A percentile compares a stretch with the other conserved stretches of the same genome.
phyloP scores from a whole-genome alignment of 2,888 invertebrate genomes.

The Pheosia tremula region DNA sequence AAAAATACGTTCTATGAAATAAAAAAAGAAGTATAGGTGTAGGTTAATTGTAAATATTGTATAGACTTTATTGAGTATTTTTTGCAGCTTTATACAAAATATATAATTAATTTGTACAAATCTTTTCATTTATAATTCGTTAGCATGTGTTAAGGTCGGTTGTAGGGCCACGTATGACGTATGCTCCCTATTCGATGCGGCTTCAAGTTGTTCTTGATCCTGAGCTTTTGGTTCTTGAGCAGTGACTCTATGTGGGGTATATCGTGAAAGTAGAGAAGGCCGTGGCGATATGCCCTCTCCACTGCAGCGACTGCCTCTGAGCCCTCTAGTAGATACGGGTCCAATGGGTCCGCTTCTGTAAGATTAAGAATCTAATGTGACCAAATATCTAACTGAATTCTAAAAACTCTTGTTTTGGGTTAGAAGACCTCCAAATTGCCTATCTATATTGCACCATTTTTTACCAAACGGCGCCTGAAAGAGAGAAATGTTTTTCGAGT shows the following conservation, averaged over 20 bases:
- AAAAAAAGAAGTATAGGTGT: constrained; percentile 20
- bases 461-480: no score
- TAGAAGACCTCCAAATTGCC: no score
- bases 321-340: constrained; percentile 86
- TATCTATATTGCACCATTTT: no score
- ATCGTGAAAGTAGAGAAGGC: constrained; percentile 86
- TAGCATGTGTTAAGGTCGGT: constrained; percentile 62
- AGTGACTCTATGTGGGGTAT: constrained; percentile 87
- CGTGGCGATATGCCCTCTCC: constrained; percentile 79
- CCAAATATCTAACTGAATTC: no score
- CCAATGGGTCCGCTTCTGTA: constrained; percentile 57
- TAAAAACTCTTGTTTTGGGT: no score
- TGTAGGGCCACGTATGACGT: constrained; percentile 85
- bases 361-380: constrained; percentile 9
- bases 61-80: constrained; percentile 48
- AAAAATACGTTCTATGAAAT: background rate
- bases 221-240: constrained; percentile 84
- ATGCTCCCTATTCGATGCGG: constrained; percentile 86
- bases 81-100: constrained; percentile 43
- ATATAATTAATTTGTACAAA: constrained; percentile 36
- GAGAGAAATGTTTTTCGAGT: no score
- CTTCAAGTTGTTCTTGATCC: constrained; percentile 84
- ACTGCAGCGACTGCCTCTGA: constrained; percentile 84
- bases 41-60: constrained; percentile 37
- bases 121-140: constrained; percentile 36